A percentile compares a stretch with the other conserved stretches of the same genome.
phyloP scores from a whole-genome alignment of 2,888 invertebrate species.

The Apoda limacodes region DNA sequence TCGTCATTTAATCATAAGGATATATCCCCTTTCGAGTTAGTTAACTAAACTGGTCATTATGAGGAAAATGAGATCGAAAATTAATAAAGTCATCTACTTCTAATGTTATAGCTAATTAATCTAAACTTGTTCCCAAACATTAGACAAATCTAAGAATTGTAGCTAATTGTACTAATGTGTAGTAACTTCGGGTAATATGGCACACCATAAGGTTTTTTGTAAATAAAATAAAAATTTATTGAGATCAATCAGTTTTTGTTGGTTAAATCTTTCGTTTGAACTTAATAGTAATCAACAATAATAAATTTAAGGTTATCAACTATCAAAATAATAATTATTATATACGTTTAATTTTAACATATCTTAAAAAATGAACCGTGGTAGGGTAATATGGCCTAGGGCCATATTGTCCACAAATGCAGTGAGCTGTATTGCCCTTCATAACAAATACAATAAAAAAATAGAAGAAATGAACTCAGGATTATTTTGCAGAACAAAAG shows the following conservation, averaged over 20 bases:
- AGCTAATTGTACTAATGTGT: too few species aligned
- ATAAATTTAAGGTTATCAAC: constrained; percentile 1
- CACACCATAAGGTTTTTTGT: constrained; percentile 3
- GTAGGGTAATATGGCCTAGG: constrained; percentile 3
- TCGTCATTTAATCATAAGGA: too few species aligned
- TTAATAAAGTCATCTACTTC: too few species aligned
- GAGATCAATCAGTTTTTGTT: too few species aligned
- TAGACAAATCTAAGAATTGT: too few species aligned
- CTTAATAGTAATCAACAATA: constrained; percentile 1
- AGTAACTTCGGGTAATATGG: constrained; percentile 5
- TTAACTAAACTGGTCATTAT: too few species aligned
- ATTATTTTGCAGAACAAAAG: constrained; percentile 8
- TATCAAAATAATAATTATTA: background rate
- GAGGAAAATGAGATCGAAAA: too few species aligned
- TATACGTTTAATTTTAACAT: background rate
- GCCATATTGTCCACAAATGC: too few species aligned
- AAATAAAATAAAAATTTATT: background rate
- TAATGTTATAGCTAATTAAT: too few species aligned
- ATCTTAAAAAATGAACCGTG: constrained; percentile 2
- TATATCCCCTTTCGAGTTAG: too few species aligned
- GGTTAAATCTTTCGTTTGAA: background rate
- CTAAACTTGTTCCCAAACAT: too few species aligned
- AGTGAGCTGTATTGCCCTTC: background rate
- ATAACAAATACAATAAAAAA: constrained; percentile 5
- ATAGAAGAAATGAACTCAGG: background rate